These are phyloP conservation scores for Paradisaea rubra DNA, from an alignment of 2,113 vertebrate species.

Conservation along the genomic window DNA sequence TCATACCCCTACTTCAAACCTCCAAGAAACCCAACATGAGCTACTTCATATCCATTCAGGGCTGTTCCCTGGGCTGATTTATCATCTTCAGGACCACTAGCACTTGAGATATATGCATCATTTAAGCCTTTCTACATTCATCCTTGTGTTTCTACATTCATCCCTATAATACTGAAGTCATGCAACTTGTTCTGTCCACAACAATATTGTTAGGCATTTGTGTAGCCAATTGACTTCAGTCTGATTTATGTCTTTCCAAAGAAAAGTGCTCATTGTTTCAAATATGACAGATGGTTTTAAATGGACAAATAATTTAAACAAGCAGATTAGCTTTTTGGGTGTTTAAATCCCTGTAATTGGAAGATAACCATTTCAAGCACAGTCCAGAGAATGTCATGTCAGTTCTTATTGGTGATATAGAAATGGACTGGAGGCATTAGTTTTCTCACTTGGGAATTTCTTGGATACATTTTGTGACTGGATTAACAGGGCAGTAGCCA, in stretches of 20 bases:
- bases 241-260: not conserved
- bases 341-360: not conserved
- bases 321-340: not conserved
- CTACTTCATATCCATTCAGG: not conserved
- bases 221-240: not conserved
- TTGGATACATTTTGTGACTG: not conserved
- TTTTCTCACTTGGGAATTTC: not conserved
- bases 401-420: not conserved
- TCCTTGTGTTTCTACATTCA: not conserved
- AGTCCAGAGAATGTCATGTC: not conserved
- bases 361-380: not conserved
- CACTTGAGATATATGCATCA: not conserved
- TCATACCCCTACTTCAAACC: not conserved
- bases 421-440: not conserved
- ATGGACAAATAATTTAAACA: not conserved
- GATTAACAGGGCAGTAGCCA: not conserved
- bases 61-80: not conserved
- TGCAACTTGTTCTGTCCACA: not conserved
- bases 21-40: not conserved
- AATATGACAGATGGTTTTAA: not conserved
- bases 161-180: not conserved
- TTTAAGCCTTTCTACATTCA: not conserved
- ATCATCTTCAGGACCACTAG: not conserved
- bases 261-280: not conserved
- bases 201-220: not conserved